Conservation (phyloP, 2,113 vertebrate species). For the Muntiacus muntjak region DNA sequence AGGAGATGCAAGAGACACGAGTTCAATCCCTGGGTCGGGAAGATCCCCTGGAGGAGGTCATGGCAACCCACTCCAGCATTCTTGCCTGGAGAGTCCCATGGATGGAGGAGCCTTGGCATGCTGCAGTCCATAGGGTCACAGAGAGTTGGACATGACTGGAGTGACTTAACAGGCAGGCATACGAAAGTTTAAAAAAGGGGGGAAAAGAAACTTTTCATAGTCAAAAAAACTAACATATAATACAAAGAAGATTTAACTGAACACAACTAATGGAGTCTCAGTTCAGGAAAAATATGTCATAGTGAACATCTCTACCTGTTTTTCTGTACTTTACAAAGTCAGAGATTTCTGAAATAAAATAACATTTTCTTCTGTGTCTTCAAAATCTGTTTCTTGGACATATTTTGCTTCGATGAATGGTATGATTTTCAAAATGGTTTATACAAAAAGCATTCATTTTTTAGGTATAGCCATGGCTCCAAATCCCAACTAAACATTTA, state of each 20-base stretch:
- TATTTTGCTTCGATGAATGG: background rate
- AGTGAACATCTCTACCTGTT: background rate
- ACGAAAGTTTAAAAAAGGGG: background rate
- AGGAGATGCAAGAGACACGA: background rate
- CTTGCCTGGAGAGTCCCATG: background rate
- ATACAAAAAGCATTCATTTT: background rate
- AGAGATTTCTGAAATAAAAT: conserved; percentile 13
- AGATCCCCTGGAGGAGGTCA: background rate
- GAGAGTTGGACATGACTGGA: background rate
- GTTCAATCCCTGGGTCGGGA: background rate
- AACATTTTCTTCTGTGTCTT: background rate
- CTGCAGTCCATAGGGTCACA: background rate
- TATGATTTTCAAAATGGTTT: background rate
- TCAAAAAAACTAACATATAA: background rate
- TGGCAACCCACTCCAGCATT: background rate
- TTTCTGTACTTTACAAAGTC: background rate
- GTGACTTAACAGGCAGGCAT: background rate
- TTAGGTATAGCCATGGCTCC: background rate
- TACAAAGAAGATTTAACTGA: background rate
- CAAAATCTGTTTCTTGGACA: background rate
- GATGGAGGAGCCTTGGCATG: background rate
- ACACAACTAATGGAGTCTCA: background rate
- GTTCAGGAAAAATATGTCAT: background rate
- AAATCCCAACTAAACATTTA: background rate
- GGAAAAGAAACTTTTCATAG: background rate